These are phyloP conservation scores for Caenorhabditis inopinata DNA, from an alignment of 1,140 invertebrate genomes.

Conservation along the genomic window DNA sequence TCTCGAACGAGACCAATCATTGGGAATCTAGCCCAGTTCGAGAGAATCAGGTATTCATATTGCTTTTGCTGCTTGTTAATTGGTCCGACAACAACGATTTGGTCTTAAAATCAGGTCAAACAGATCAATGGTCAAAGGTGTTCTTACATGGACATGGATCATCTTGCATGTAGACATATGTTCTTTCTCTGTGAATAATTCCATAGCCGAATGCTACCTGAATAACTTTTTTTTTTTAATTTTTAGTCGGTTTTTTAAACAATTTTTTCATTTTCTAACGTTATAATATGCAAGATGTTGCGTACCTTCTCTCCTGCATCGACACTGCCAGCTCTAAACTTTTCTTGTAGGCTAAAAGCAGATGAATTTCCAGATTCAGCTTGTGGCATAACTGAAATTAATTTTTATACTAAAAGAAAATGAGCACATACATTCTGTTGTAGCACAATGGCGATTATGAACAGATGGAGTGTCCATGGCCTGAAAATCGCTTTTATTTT, in stretches of 20 bases:
- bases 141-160: slow-evolving; percentile 44
- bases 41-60: slow-evolving; percentile 41
- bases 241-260: too few relatives aligned
- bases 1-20: slow-evolving; percentile 43
- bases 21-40: slow-evolving; percentile 41
- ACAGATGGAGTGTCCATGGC: slow-evolving; percentile 45
- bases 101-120: slow-evolving; percentile 27
- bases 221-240: too few relatives aligned
- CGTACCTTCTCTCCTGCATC: slow-evolving; percentile 37
- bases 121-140: neutral
- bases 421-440: slow-evolving; percentile 29
- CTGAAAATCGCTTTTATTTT: neutral
- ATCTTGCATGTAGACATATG: slow-evolving; percentile 46
- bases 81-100: slow-evolving; percentile 39
- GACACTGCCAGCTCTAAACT: slow-evolving; percentile 37
- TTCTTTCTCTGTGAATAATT: slow-evolving; percentile 32
- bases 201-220: slow-evolving; percentile 41
- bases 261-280: too few relatives aligned
- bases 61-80: slow-evolving; percentile 11
- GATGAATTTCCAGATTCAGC: slow-evolving; percentile 35
- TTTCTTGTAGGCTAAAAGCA: slow-evolving; percentile 32
- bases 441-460: slow-evolving; percentile 35
- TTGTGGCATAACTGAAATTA: slow-evolving; percentile 19
- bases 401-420: neutral
- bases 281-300: neutral